Conservation (phyloP, 2,113 vertebrate species). For the Cromileptes altivelis region DNA sequence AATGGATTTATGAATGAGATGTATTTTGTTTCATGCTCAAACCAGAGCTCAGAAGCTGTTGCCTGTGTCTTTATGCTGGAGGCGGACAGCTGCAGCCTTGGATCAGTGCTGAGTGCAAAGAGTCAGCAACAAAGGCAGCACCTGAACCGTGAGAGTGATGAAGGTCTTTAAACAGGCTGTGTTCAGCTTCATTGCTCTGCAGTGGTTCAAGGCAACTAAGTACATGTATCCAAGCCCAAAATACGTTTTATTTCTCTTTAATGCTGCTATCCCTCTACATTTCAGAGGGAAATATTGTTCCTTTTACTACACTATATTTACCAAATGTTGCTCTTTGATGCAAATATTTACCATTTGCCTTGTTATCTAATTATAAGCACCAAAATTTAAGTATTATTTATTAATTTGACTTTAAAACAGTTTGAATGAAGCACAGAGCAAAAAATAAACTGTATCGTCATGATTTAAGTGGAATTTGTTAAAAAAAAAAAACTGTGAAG, state of each 20-base stretch:
- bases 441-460: no score
- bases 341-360: no score
- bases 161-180: slow-evolving; percentile 13
- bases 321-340: not conserved
- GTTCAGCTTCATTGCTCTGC: slow-evolving; percentile 6
- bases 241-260: no score
- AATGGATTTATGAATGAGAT: slow-evolving; percentile 13
- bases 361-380: no score
- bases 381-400: no score
- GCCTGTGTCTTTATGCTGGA: not conserved
- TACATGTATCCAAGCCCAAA: not conserved
- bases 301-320: not conserved
- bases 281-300: not conserved
- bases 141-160: not conserved
- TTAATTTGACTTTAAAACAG: no score
- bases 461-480: no score
- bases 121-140: slow-evolving; percentile 1
- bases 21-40: not conserved
- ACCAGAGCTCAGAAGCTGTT: slow-evolving; percentile 2
- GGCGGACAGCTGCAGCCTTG: slow-evolving; percentile 1
- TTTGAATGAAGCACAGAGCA: no score
- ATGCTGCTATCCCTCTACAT: no score
- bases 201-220: not conserved
- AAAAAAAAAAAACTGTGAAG: no score
- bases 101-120: not conserved